Evolutionary conservation across 1,140 invertebrate genomes (phyloP), one percentile per base, ranked within the genome.

Genomic region (Linepithema humile): DNA sequence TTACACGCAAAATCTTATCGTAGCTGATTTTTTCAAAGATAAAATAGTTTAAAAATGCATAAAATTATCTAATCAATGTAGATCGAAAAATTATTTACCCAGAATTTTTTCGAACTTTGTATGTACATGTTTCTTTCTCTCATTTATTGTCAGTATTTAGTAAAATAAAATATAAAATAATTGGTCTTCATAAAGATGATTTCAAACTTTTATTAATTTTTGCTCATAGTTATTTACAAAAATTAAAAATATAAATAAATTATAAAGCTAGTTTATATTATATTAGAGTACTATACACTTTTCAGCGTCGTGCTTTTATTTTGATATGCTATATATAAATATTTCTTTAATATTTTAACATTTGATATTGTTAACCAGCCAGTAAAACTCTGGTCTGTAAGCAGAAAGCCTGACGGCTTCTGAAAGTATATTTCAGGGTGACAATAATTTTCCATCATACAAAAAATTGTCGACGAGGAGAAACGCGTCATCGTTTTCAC

Each of bases 311-410:
- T 23, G 29, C 45, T 78, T 86, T 77, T 50, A 60, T 83, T 65
- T 64, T 38, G 40, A 50, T 64, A 15, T 32, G 57, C n/a, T n/a
- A 43, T 32, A 43, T 84, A 62, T 87, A 88, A 87, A 85, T 87
- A 88, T 87, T 88, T 88, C n/a, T n/a, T n/a, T 87, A 87, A 83
- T 74, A 70, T 87, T 72, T 85, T n/a, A 70, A 82, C 70, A 62
- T 80, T 69, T 82, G 82, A 84, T 62, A 70, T 70, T 84, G 73
- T 82, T 74, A 85, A 73, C 12, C 15, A 32, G 3, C 4, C n/a
- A 4, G 32, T 3, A 43, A 50, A 67, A 67, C 3, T 84, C 15
- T 84, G 10, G 70, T 35, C 45, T 35, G 1, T 0, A 26, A 15
- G 1, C 10, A 1, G 20, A 45, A 17, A 38, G 5, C 2, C 0